Percentiles rank a stretch among this genome's conserved stretches.
phyloP scores from a whole-genome alignment of 1,140 invertebrate species.

The Eriosoma lanigerum region DNA sequence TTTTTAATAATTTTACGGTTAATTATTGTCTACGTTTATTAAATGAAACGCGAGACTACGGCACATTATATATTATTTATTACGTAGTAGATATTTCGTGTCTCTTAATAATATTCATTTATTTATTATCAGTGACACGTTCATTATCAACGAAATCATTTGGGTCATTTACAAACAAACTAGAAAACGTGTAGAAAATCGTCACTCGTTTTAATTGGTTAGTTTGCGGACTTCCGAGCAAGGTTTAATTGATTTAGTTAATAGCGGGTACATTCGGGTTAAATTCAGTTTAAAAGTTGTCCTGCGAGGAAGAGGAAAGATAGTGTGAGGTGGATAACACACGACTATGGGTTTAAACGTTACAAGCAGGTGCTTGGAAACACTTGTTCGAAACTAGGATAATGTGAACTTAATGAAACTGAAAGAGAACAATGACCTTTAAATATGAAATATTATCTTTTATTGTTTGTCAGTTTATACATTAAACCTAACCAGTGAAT shows the following conservation, averaged over 20 bases:
- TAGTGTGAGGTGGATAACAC: too few species aligned
- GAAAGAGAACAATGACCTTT: neutral
- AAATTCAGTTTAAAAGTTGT: neutral
- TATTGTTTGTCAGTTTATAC: neutral
- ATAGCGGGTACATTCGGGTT: neutral
- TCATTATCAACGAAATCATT: too few species aligned
- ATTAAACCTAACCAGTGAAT: neutral
- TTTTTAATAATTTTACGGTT: too few species aligned
- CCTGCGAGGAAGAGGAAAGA: neutral
- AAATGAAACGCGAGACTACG: too few species aligned
- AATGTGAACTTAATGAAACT: neutral
- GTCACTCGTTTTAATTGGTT: neutral
- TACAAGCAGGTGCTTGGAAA: neutral
- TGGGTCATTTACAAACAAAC: too few species aligned
- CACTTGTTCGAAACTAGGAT: neutral
- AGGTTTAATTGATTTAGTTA: conserved; percentile 1
- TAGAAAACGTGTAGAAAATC: too few species aligned
- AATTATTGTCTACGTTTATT: too few species aligned
- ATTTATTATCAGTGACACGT: too few species aligned
- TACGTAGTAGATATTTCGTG: too few species aligned
- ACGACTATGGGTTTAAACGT: neutral
- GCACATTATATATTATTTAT: too few species aligned
- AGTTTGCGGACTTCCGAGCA: neutral
- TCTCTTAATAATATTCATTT: too few species aligned
- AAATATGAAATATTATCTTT: neutral